These are phyloP conservation scores for Campoletis sonorensis DNA, from an alignment of 1,140 invertebrate species.

Conservation along the genomic window DNA sequence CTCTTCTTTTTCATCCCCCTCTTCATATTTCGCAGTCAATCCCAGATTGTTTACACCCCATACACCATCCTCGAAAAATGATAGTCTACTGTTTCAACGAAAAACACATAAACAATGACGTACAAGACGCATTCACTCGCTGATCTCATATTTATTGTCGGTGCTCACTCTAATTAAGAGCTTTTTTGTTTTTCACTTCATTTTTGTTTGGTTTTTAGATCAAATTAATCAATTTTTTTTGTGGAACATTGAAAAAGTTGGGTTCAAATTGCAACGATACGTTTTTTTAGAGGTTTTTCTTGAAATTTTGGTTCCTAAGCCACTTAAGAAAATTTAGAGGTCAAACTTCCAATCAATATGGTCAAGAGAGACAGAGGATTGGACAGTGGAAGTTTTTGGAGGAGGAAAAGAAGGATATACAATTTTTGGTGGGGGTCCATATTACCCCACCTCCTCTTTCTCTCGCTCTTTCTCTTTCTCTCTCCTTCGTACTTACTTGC, in stretches of 20 bases:
- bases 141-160: neutral
- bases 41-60: conserved; percentile 16
- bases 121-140: neutral
- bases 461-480: neutral
- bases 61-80: conserved; percentile 9
- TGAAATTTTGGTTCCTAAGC: too few species aligned
- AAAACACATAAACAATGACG: neutral
- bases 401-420: neutral
- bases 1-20: conserved; percentile 7
- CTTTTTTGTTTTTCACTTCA: too few species aligned
- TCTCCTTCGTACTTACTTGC: neutral
- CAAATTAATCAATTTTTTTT: too few species aligned
- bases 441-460: too few species aligned
- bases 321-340: neutral
- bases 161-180: too few species aligned
- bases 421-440: too few species aligned
- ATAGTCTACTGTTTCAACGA: neutral
- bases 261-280: too few species aligned
- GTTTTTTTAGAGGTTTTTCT: too few species aligned
- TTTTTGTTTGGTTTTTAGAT: too few species aligned
- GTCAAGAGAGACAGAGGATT: neutral
- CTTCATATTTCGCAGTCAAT: conserved; percentile 22
- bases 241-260: too few species aligned
- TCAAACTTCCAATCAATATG: conserved; percentile 2
- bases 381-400: neutral